These are phyloP conservation scores for Toxostoma redivivum DNA, from an alignment of 2,113 vertebrate species.

Conservation along the genomic window DNA sequence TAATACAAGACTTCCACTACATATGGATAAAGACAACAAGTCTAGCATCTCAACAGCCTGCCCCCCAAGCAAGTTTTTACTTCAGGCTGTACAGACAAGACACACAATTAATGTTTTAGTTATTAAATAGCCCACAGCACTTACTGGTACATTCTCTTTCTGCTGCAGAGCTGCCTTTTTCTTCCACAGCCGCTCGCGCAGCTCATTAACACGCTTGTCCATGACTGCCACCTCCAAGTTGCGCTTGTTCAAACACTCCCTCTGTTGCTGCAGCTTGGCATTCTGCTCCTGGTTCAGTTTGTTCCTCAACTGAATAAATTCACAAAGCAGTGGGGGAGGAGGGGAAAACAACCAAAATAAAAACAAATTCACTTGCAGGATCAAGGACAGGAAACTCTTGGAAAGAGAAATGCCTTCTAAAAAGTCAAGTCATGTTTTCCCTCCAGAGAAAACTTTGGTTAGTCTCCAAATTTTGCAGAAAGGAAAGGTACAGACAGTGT, in stretches of 20 bases:
- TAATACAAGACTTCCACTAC: background rate
- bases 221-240: slow-evolving; percentile 93
- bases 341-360: slow-evolving; percentile 38
- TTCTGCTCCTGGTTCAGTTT: slow-evolving; percentile 97
- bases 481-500: background rate
- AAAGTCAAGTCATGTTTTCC: background rate
- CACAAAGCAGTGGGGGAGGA: background rate
- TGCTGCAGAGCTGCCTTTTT: slow-evolving; percentile 96
- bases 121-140: slow-evolving; percentile 28
- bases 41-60: background rate
- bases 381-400: background rate
- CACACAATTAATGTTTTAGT: background rate
- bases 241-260: slow-evolving; percentile 93
- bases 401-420: background rate
- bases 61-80: background rate
- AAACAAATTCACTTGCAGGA: slow-evolving; percentile 34
- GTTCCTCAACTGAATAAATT: slow-evolving; percentile 86
- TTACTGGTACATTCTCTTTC: slow-evolving; percentile 92
- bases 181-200: slow-evolving; percentile 95
- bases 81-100: background rate
- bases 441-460: background rate
- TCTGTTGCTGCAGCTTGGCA: slow-evolving; percentile 92
- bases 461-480: background rate
- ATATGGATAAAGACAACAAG: background rate
- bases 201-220: slow-evolving; percentile 94